Conservation (phyloP, 1,140 invertebrate species). For the Hesperophylax magnus region DNA sequence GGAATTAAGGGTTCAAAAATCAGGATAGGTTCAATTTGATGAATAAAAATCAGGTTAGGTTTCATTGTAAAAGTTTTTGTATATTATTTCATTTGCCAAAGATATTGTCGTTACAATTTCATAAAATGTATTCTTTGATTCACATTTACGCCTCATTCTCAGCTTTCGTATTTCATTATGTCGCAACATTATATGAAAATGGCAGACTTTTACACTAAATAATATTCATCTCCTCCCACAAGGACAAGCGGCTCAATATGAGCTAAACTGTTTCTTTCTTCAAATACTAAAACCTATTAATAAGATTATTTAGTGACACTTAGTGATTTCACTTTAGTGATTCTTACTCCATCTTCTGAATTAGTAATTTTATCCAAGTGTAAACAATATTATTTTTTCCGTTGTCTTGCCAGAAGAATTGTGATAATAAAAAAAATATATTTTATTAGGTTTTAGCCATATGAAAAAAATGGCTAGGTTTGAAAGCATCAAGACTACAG, state of each 20-base stretch:
- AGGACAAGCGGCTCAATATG: constrained; percentile 57
- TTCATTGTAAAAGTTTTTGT: constrained; percentile 40
- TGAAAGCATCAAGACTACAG: constrained; percentile 39
- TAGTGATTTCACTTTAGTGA: too few species aligned
- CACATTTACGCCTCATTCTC: constrained; percentile 14
- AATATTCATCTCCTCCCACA: constrained; percentile 49
- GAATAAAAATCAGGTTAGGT: too few species aligned
- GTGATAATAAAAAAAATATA: constrained; percentile 9
- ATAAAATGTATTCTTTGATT: constrained; percentile 41
- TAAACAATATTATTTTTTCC: constrained; percentile 1
- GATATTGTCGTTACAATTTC: constrained; percentile 49
- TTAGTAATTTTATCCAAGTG: neutral
- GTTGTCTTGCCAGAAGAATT: constrained; percentile 22
- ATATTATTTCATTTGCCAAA: constrained; percentile 36
- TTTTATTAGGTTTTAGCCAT: constrained; percentile 52
- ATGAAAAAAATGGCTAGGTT: constrained; percentile 52
- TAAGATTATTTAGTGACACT: constrained; percentile 44
- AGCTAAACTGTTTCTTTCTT: constrained; percentile 56
- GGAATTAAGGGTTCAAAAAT: too few species aligned
- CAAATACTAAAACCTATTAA: constrained; percentile 55
- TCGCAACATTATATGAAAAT: constrained; percentile 47
- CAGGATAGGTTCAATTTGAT: too few species aligned
- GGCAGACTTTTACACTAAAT: constrained; percentile 49
- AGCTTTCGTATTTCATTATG: constrained; percentile 24
- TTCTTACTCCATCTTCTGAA: constrained; percentile 7